Percentiles rank a stretch among this genome's conserved stretches.
These are phyloP conservation scores for Bactericera cockerelli DNA, from an alignment of 1,140 invertebrate genomes.

Conservation along the genomic window DNA sequence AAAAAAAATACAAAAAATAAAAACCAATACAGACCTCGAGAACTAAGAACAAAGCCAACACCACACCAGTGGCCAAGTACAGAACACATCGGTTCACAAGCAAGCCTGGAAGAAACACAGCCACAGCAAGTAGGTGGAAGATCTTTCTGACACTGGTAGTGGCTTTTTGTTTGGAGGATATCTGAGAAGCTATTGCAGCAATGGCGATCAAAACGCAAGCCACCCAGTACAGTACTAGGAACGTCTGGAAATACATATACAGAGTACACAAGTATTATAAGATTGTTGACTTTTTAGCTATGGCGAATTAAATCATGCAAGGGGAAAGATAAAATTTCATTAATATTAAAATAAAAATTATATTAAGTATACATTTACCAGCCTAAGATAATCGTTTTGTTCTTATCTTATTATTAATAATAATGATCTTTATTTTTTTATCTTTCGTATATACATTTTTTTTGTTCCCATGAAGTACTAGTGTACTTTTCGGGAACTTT, in stretches of 20 bases:
- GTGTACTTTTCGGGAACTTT: too few species aligned
- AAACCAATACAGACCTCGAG: conserved; percentile 67
- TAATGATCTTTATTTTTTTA: too few species aligned
- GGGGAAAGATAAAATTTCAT: conserved; percentile 15
- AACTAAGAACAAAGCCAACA: conserved; percentile 49
- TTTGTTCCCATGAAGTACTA: too few species aligned
- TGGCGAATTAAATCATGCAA: conserved; percentile 13
- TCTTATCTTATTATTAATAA: too few species aligned
- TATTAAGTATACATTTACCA: too few species aligned
- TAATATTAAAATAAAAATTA: background rate
- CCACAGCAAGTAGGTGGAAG: conserved; percentile 64
- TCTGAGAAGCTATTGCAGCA: conserved; percentile 36
- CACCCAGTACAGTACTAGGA: conserved; percentile 46
- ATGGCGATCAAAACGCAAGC: conserved; percentile 36
- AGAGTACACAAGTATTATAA: too few species aligned
- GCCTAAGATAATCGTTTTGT: too few species aligned
- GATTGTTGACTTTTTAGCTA: conserved; percentile 5
- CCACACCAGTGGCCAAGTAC: conserved; percentile 55
- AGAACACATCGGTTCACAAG: conserved; percentile 51
- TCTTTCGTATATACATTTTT: too few species aligned
- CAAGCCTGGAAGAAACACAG: conserved; percentile 64
- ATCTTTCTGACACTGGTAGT: conserved; percentile 54
- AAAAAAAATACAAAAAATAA: too few species aligned
- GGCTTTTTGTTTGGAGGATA: conserved; percentile 37
- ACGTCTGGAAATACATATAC: conserved; percentile 39